phyloP scores from a whole-genome alignment of 2,113 vertebrate species.

The Seriola quinqueradiata region DNA sequence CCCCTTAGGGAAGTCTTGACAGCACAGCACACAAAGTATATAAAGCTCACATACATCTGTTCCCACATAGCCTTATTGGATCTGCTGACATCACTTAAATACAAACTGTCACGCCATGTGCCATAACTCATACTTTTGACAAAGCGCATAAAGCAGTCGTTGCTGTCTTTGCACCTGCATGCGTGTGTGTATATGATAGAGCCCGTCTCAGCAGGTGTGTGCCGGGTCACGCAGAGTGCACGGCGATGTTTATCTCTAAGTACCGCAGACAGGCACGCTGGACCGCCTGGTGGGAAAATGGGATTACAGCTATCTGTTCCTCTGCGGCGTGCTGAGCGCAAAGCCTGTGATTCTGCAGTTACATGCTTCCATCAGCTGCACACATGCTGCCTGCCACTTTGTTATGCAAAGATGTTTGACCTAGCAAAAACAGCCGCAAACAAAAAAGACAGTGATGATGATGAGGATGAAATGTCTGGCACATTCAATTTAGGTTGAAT shows the following conservation, averaged over 20 bases:
- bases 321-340: slow-evolving; percentile 49
- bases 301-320: slow-evolving; percentile 71
- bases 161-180: slow-evolving; percentile 67
- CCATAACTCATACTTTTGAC: slow-evolving; percentile 59
- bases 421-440: background rate
- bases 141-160: too few species aligned
- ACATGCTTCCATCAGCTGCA: slow-evolving; percentile 59
- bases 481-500: background rate
- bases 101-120: slow-evolving; percentile 69
- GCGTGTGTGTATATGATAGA: slow-evolving; percentile 27
- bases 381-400: slow-evolving; percentile 42
- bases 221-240: slow-evolving; percentile 74
- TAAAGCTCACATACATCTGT: slow-evolving; percentile 78
- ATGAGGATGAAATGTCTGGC: slow-evolving; percentile 15
- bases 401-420: slow-evolving; percentile 51
- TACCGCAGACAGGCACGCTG: slow-evolving; percentile 60
- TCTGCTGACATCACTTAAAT: slow-evolving; percentile 77
- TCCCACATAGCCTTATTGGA: slow-evolving; percentile 74
- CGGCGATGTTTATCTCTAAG: slow-evolving; percentile 74
- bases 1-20: slow-evolving; percentile 74
- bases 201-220: slow-evolving; percentile 73
- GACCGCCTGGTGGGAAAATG: slow-evolving; percentile 74
- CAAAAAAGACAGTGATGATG: background rate
- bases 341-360: slow-evolving; percentile 53
- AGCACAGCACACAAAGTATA: slow-evolving; percentile 75